Evolutionary conservation across 2,797 vertebrate species (phyloP).

Genomic region (Sylvilagus floridanus): DNA sequence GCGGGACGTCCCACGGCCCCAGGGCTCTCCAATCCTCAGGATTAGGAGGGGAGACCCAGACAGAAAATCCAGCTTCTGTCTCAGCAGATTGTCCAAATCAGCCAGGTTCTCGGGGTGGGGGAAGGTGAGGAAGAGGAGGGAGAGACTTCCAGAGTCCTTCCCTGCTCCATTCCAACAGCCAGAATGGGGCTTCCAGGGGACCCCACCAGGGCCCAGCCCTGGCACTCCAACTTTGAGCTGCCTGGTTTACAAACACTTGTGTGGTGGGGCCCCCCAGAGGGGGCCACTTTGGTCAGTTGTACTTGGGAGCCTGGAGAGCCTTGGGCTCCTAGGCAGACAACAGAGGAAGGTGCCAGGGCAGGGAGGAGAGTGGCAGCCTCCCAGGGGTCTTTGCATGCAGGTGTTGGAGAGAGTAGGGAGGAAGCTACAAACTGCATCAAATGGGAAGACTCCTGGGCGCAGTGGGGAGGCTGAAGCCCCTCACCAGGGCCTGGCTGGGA

Average conservation of each 20-base stretch:
- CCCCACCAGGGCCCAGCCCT: constrained; percentile 73
- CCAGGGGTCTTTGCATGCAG: constrained; percentile 75
- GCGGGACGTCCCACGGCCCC: not conserved
- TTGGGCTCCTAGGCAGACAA: constrained; percentile 49
- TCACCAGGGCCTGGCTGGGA: not conserved
- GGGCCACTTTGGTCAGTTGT: constrained; percentile 74
- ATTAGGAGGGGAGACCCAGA: constrained; percentile 52
- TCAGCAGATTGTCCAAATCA: constrained; percentile 56
- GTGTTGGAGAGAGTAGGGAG: constrained; percentile 57
- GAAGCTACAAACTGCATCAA: constrained; percentile 70
- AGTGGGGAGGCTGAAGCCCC: not conserved
- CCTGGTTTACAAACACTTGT: constrained; percentile 72
- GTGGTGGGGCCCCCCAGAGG: constrained; percentile 55
- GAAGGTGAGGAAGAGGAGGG: constrained; percentile 14
- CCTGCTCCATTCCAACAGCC: not conserved
- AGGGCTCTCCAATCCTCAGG: constrained; percentile 56
- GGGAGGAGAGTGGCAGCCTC: constrained; percentile 13
- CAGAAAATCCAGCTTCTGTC: constrained; percentile 81
- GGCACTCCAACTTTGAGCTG: constrained; percentile 63
- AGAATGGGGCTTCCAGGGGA: constrained; percentile 3
- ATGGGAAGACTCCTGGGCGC: constrained; percentile 35
- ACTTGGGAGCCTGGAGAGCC: constrained; percentile 5
- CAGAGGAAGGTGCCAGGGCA: not conserved
- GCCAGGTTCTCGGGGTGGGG: not conserved
- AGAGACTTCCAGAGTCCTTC: constrained; percentile 76